Evolutionary conservation across 2,888 invertebrate genomes (phyloP).

Genomic region (Ophion costatus): DNA sequence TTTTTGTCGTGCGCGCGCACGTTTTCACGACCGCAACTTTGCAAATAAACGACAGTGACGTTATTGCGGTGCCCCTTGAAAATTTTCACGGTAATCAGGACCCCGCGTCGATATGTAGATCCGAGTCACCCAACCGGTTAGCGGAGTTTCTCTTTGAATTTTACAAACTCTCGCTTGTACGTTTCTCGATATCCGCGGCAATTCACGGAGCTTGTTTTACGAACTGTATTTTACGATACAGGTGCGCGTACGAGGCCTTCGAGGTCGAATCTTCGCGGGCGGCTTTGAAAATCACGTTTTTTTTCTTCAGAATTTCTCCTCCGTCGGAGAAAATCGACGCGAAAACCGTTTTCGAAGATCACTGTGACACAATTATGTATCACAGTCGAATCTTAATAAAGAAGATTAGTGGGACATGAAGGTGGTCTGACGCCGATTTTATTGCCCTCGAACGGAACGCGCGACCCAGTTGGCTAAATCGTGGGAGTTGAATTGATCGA

Average conservation of each 20-base stretch:
- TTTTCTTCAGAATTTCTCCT: background rate
- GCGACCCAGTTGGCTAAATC: too few relatives aligned
- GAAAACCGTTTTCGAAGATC: too few relatives aligned
- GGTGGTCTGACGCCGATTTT: background rate
- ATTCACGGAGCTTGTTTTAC: slow-evolving; percentile 38
- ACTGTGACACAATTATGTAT: too few relatives aligned
- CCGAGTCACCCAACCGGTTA: slow-evolving; percentile 52
- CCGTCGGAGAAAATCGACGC: background rate
- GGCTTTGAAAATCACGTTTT: background rate
- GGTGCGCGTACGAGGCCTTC: slow-evolving; percentile 7
- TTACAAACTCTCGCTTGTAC: slow-evolving; percentile 46
- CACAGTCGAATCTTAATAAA: too few relatives aligned
- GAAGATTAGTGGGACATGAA: too few relatives aligned
- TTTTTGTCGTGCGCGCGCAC: background rate
- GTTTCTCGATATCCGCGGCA: slow-evolving; percentile 43
- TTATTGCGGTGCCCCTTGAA: slow-evolving; percentile 44
- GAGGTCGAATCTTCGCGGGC: background rate
- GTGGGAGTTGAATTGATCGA: too few relatives aligned
- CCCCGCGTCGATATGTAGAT: slow-evolving; percentile 56
- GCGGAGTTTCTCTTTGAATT: slow-evolving; percentile 48
- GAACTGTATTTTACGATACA: slow-evolving; percentile 22
- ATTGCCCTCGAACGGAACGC: too few relatives aligned
- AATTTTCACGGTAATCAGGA: slow-evolving; percentile 51
- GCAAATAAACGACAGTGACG: slow-evolving; percentile 4
- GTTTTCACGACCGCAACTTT: background rate